Conservation (phyloP, 1,140 invertebrate genomes). For the Stegodyphus mimosarum region DNA sequence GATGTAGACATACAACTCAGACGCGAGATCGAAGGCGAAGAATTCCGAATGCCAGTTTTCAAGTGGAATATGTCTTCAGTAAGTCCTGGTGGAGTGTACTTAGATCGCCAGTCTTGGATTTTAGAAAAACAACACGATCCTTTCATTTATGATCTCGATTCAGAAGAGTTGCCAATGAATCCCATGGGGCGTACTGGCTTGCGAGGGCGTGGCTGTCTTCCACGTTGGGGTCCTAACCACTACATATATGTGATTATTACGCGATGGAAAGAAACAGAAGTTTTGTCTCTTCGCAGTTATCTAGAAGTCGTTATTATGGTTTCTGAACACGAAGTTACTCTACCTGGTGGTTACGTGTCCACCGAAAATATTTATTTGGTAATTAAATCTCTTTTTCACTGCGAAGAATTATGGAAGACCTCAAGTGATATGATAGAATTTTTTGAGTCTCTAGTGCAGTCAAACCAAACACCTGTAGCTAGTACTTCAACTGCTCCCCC, state of each 20-base stretch:
- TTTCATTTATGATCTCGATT: slow-evolving; percentile 62
- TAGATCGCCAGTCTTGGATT: slow-evolving; percentile 64
- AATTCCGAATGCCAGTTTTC: slow-evolving; percentile 55
- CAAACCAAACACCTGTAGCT: neutral
- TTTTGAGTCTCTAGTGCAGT: neutral
- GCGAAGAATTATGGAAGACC: neutral
- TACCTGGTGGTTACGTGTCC: slow-evolving; percentile 25
- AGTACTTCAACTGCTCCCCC: neutral
- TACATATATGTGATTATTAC: slow-evolving; percentile 68
- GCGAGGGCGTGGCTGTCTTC: slow-evolving; percentile 68
- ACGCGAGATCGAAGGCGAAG: slow-evolving; percentile 5
- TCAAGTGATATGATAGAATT: slow-evolving; percentile 20
- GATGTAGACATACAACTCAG: slow-evolving; percentile 31
- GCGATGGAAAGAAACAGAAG: slow-evolving; percentile 47
- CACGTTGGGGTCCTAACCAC: slow-evolving; percentile 71
- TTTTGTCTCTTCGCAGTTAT: neutral
- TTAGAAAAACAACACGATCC: slow-evolving; percentile 18
- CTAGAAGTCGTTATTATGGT: slow-evolving; percentile 9
- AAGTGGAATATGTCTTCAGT: slow-evolving; percentile 64
- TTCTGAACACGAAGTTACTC: neutral
- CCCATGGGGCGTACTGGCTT: slow-evolving; percentile 70
- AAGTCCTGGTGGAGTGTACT: slow-evolving; percentile 63
- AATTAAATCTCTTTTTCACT: slow-evolving; percentile 6
- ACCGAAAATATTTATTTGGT: neutral
- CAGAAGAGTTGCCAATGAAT: slow-evolving; percentile 64